Conservation (phyloP, 92 coral and sea anemone species). For the Zoanthus solanderi region DNA sequence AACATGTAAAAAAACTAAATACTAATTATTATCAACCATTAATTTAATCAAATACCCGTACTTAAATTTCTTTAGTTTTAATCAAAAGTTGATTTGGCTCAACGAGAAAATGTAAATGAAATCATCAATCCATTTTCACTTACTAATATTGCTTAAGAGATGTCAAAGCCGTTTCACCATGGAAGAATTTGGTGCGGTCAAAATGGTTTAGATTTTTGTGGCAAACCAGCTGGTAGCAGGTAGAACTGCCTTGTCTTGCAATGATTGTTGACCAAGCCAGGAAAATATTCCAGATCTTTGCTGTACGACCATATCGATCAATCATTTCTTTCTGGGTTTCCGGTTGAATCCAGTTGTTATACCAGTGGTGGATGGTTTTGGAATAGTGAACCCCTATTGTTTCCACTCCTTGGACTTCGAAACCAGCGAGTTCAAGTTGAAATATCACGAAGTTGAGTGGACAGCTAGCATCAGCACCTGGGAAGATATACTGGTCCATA, state of each 20-base stretch:
- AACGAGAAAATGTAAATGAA: not conserved
- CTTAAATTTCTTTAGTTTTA: too few relatives aligned
- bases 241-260: constrained; percentile 94
- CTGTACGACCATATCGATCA: constrained; percentile 84
- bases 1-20: too few relatives aligned
- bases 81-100: too few relatives aligned
- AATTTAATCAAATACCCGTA: too few relatives aligned
- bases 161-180: constrained; percentile 68
- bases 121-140: not conserved
- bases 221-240: constrained; percentile 96
- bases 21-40: too few relatives aligned
- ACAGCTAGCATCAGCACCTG: constrained; percentile 98
- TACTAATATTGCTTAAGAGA: constrained; percentile 46
- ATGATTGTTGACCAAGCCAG: constrained; percentile 98
- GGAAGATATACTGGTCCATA: constrained; percentile 98
- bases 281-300: constrained; percentile 95
- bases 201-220: constrained; percentile 96
- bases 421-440: constrained; percentile 94
- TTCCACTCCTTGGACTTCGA: constrained; percentile 90
- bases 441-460: constrained; percentile 90
- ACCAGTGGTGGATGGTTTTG: constrained; percentile 93
- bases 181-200: constrained; percentile 89
- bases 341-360: constrained; percentile 95
- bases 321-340: constrained; percentile 77
- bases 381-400: constrained; percentile 99